Evolutionary conservation across 2,888 invertebrate genomes (phyloP).

Genomic region (Nomada hirtipes): DNA sequence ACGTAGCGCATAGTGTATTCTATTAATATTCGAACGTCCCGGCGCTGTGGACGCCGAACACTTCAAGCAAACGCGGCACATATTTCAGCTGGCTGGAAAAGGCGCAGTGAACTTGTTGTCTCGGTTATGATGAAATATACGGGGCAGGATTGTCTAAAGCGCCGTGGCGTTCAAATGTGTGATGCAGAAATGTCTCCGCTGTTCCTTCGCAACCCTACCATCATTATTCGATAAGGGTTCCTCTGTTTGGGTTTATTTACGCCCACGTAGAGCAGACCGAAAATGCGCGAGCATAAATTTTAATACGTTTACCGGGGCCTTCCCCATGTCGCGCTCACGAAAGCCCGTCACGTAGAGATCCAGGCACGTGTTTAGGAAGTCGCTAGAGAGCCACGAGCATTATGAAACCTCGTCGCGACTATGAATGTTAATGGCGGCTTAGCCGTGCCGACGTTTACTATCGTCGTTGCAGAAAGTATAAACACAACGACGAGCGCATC

Average conservation of each 20-base stretch:
- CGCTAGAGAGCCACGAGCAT: slow-evolving; percentile 56
- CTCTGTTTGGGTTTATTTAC: slow-evolving; percentile 30
- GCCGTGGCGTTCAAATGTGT: too few relatives aligned
- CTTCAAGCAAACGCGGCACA: too few relatives aligned
- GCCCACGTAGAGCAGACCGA: slow-evolving; percentile 21
- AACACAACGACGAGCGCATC: slow-evolving; percentile 46
- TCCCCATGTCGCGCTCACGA: slow-evolving; percentile 4
- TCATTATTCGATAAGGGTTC: not conserved
- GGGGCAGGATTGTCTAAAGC: too few relatives aligned
- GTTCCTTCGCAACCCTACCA: too few relatives aligned
- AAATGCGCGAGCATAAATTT: slow-evolving; percentile 53
- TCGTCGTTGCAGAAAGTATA: slow-evolving; percentile 56
- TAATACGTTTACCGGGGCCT: slow-evolving; percentile 30
- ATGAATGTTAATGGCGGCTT: slow-evolving; percentile 70
- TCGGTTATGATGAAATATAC: too few relatives aligned
- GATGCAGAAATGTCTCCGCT: too few relatives aligned
- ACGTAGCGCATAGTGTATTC: not conserved
- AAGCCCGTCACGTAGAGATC: slow-evolving; percentile 57
- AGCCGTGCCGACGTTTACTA: slow-evolving; percentile 43
- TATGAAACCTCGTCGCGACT: slow-evolving; percentile 69
- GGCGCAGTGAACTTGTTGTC: too few relatives aligned
- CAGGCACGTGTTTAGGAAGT: slow-evolving; percentile 69
- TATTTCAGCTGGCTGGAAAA: too few relatives aligned
- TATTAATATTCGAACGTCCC: too few relatives aligned
- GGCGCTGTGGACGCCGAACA: too few relatives aligned